Base-by-base conservation (phyloP, 2,113 vertebrate species). In the Taurulus bubalis region DNA sequence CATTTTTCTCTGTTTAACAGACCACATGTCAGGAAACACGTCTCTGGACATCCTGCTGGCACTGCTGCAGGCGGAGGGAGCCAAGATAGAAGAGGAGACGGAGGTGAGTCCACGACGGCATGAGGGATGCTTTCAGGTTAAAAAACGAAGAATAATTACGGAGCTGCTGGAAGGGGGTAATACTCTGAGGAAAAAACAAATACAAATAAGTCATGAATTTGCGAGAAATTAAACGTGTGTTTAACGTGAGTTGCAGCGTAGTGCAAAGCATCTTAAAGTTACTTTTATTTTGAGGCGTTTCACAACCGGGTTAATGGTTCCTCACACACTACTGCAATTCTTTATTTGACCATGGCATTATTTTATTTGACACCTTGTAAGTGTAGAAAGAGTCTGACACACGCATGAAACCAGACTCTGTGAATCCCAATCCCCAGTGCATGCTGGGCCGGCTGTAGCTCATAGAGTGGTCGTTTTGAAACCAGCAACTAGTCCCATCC, bases 1-100 rank as follows among this genome's bases (percentile, higher is more conserved):
- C 8, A 36, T 69, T 49, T 9, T 0, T 79, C 32, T 12, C 26
- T 70, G 16, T 36, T 45, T 87, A 85, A 38, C 95, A 99, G 98
- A 99, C 84, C 94, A 96, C 75, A 96, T 95, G 83, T 96, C 96
- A 32, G 96, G 95, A 63, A 96, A 91, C 4, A 94, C 95, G 22
- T 98, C 98, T 1, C 85, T 99, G 95, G 98, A 99, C 93, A 97
- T 95, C 1, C 87, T 99, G 73, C 89, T 99, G 24, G 98, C 98
- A 0, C 94, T 99, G 38, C 96, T 99, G 68, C 98, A 99, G 92
- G 90, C 98, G 0, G 98, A 99, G 88, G 98, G 98, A 84, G 98
- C 98, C 2, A 98, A 99, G 91, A 98, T 99, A 22, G 98, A 99
- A 84, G 98, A 99, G 62, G 98, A 99, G 91, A 99, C 98, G 0